phyloP scores from a whole-genome alignment of 1,140 invertebrate genomes.

The Diachasma alloeum region DNA sequence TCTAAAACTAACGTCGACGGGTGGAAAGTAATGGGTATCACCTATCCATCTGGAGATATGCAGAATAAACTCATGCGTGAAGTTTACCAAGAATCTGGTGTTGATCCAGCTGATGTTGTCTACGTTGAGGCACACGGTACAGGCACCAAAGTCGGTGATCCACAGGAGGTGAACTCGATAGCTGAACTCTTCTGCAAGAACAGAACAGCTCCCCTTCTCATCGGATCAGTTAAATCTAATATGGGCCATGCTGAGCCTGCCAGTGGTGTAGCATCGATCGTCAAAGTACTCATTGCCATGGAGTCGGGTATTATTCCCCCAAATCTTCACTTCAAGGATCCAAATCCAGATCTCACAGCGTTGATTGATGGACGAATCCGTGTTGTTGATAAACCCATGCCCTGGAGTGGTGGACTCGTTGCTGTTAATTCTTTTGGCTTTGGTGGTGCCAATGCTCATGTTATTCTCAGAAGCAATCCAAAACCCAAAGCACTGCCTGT shows the following conservation, averaged over 20 bases:
- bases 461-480: constrained; percentile 82
- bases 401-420: constrained; percentile 85
- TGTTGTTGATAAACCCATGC: constrained; percentile 82
- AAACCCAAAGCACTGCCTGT: constrained; percentile 72
- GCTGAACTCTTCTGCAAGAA: constrained; percentile 90
- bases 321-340: constrained; percentile 88
- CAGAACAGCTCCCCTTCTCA: constrained; percentile 79
- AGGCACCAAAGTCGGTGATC: constrained; percentile 94
- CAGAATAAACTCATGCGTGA: constrained; percentile 88
- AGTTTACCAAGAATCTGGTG: constrained; percentile 81
- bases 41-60: constrained; percentile 86
- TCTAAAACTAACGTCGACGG: constrained; percentile 91
- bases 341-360: constrained; percentile 90
- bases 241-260: constrained; percentile 98
- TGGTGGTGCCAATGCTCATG: constrained; percentile 95
- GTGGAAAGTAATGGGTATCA: constrained; percentile 88
- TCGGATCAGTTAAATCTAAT: constrained; percentile 97
- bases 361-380: constrained; percentile 85
- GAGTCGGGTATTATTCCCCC: constrained; percentile 85
- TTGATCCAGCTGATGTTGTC: constrained; percentile 82
- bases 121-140: constrained; percentile 98
- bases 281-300: constrained; percentile 92
- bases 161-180: constrained; percentile 94
- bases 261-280: constrained; percentile 88
- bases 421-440: constrained; percentile 97